phyloP scores from a whole-genome alignment of 2,888 invertebrate species.

The Parthenolecanium corni region DNA sequence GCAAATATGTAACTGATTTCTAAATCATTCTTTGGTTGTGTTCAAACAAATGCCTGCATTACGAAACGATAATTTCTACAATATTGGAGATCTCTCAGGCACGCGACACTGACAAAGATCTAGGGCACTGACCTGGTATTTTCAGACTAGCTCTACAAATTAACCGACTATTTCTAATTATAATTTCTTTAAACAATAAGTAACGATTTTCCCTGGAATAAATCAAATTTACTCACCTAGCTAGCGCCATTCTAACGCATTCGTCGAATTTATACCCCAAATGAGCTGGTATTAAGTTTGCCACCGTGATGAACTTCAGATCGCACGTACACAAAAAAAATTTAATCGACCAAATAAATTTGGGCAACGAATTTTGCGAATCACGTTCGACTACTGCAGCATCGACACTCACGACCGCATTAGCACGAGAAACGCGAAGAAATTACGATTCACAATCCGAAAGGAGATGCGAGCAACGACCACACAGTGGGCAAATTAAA shows the following conservation, averaged over 20 bases:
- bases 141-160: too few relatives aligned
- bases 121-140: too few relatives aligned
- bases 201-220: too few relatives aligned
- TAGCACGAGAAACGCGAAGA: background rate
- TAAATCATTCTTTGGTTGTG: too few relatives aligned
- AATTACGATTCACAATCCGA: background rate
- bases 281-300: constrained; percentile 27
- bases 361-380: background rate
- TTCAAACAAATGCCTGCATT: too few relatives aligned
- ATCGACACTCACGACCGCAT: background rate
- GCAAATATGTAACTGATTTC: too few relatives aligned
- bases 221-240: constrained; percentile 20
- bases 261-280: constrained; percentile 27
- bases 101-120: too few relatives aligned
- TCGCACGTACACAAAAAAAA: constrained; percentile 9
- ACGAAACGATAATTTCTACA: too few relatives aligned
- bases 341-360: background rate
- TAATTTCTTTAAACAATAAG: too few relatives aligned
- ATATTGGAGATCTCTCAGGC: too few relatives aligned
- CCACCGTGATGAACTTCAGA: constrained; percentile 21
- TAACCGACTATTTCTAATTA: too few relatives aligned
- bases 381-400: background rate
- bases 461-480: background rate
- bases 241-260: constrained; percentile 28
- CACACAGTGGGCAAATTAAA: background rate